Conservation (phyloP, 2,113 vertebrate genomes). For the Toxostoma redivivum region DNA sequence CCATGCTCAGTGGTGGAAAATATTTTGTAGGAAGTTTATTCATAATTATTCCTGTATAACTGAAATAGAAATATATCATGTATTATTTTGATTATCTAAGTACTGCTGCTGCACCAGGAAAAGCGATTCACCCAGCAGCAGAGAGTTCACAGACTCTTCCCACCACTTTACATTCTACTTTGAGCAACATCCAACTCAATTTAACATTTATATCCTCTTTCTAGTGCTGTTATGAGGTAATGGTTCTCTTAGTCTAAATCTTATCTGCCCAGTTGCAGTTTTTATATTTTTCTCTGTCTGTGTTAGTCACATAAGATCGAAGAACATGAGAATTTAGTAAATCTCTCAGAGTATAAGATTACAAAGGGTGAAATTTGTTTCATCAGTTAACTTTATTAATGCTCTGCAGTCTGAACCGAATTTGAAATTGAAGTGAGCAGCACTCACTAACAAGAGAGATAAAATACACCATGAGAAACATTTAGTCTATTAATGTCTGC, state of each 20-base stretch:
- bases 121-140: neutral
- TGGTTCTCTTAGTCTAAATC: conserved; percentile 41
- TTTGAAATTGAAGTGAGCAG: conserved; percentile 17
- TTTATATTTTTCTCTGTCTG: conserved; percentile 35
- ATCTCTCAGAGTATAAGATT: conserved; percentile 31
- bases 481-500: neutral
- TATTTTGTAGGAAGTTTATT: neutral
- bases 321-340: conserved; percentile 33
- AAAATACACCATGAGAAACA: neutral
- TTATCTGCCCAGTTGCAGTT: conserved; percentile 39
- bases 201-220: conserved; percentile 14
- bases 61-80: neutral
- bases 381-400: neutral
- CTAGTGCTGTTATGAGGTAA: conserved; percentile 44
- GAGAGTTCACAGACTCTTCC: conserved; percentile 10
- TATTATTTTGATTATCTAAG: neutral
- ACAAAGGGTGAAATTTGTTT: neutral
- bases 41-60: neutral
- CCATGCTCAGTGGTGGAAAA: neutral
- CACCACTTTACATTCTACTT: conserved; percentile 1
- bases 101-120: neutral
- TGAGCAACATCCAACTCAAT: conserved; percentile 53
- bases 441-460: neutral
- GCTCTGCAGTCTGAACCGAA: neutral
- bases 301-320: neutral